Base-by-base conservation (phyloP, 2,888 invertebrate genomes). In the Reticulitermes lucifugus region DNA sequence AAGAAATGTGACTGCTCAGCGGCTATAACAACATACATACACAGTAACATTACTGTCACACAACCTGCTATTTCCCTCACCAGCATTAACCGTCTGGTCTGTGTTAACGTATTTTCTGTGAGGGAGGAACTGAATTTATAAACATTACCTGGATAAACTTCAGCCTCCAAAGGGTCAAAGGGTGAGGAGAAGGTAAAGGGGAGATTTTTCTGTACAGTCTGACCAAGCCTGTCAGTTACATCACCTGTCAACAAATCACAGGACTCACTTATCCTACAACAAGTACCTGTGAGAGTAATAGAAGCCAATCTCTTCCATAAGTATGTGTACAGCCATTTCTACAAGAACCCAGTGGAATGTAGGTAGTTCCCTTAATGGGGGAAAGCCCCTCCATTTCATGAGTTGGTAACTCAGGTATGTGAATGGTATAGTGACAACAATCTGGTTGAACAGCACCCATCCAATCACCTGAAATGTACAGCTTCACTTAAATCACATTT, bases 241-340 rank as follows among this genome's bases (percentile, higher is more conserved):
- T 46, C 10, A 46, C 9, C 35, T 35, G 35, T 35, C 35, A 35
- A 35, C 35, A 4, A 3, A 35, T 35, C 35, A 35, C 35, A 35
- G 35, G 35, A 35, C 35, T 35, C 35, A 35, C 35, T 35, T 4
- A 35, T 35, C 35, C 35, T 9, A 65, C 65, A 65, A n/a, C 10
- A n/a, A 41, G 5, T 90, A 95, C 93, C 96, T 94, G 91, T 97
- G 97, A 18, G 95, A 95, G 89, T 97, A 97, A 90, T 97, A 97
- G 90, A 97, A 97, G 84, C 94, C 94, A 87, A 96, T 92, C 91
- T 97, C 97, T 90, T 96, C 96, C 88, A 95, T 93, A 41, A 96
- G 90, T 87, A 96, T 94, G 89, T 94, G 95, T 80, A 96, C 92
- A 0, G 94, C 94, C 85, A 97, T 91, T 90, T 97, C 95, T 83